These are phyloP conservation scores for Bombus difficillimus DNA, from an alignment of 1,140 invertebrate genomes.

Conservation along the genomic window DNA sequence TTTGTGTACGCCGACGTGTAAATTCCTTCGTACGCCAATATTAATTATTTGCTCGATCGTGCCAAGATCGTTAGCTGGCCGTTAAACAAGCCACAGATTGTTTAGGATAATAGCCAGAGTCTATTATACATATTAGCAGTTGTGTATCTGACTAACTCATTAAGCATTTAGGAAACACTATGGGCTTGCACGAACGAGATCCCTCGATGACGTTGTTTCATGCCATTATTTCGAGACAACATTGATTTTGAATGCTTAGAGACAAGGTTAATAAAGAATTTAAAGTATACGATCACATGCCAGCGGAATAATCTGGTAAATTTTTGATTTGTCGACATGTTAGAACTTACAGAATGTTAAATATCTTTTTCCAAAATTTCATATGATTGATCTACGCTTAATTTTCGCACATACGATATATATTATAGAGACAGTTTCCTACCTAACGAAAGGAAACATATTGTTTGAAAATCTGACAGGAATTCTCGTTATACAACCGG, in stretches of 20 bases:
- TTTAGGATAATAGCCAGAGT: constrained; percentile 53
- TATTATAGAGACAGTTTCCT: no score
- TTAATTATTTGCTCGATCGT: constrained; percentile 41
- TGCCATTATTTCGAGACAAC: background rate
- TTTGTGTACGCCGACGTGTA: constrained; percentile 1
- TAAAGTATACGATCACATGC: no score
- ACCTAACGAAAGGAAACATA: background rate
- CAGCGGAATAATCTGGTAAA: no score
- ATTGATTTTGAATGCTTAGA: no score
- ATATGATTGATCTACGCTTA: no score
- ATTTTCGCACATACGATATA: no score
- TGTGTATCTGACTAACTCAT: constrained; percentile 41
- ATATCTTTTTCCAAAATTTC: no score
- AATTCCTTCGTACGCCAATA: constrained; percentile 19
- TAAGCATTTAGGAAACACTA: constrained; percentile 52
- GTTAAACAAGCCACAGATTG: constrained; percentile 58
- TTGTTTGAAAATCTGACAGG: background rate
- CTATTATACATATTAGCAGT: constrained; percentile 56
- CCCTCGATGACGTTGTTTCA: background rate
- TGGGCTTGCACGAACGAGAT: background rate
- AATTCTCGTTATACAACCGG: background rate
- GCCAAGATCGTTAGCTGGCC: constrained; percentile 23
- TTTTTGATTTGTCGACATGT: no score
- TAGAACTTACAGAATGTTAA: no score
- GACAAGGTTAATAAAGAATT: no score